Percentiles rank a stretch among this genome's conserved stretches.
Conservation (phyloP, 2,113 vertebrate species). For the Copsychus sechellarum region DNA sequence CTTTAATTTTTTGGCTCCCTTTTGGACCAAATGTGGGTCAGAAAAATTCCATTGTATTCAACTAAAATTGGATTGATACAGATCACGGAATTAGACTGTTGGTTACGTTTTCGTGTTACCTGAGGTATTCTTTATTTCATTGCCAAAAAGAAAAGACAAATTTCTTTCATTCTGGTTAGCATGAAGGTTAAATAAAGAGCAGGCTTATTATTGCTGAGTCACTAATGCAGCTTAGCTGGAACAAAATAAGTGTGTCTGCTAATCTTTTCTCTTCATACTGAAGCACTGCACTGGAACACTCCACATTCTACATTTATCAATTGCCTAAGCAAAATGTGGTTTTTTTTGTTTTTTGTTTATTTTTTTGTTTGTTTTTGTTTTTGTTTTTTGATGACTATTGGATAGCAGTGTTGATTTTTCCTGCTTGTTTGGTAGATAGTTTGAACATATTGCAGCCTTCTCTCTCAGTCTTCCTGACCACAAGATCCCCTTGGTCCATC, state of each 20-base stretch:
- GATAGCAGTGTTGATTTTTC: background rate
- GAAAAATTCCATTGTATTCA: slow-evolving; percentile 4
- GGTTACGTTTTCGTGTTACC: background rate
- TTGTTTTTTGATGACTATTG: background rate
- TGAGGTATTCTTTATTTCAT: slow-evolving; percentile 5
- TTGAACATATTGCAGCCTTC: background rate
- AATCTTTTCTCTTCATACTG: background rate
- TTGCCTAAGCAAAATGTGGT: no score
- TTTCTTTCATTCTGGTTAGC: slow-evolving; percentile 6
- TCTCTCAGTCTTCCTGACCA: background rate
- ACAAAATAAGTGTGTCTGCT: slow-evolving; percentile 2
- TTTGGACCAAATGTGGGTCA: background rate
- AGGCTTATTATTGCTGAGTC: slow-evolving; percentile 16
- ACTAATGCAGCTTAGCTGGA: slow-evolving; percentile 8
- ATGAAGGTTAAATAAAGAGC: slow-evolving; percentile 1
- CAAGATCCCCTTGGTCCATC: background rate
- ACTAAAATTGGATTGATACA: background rate
- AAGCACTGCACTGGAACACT: background rate
- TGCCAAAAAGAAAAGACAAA: background rate
- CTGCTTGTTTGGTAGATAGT: background rate
- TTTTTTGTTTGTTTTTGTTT: background rate
- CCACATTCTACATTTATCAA: background rate
- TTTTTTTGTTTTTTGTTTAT: background rate
- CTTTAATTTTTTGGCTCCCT: background rate
- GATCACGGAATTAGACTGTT: background rate